Percentiles rank a stretch among this genome's conserved stretches.
Conservation (phyloP, 2,888 invertebrate genomes). For the Andrena hattorfiana region DNA sequence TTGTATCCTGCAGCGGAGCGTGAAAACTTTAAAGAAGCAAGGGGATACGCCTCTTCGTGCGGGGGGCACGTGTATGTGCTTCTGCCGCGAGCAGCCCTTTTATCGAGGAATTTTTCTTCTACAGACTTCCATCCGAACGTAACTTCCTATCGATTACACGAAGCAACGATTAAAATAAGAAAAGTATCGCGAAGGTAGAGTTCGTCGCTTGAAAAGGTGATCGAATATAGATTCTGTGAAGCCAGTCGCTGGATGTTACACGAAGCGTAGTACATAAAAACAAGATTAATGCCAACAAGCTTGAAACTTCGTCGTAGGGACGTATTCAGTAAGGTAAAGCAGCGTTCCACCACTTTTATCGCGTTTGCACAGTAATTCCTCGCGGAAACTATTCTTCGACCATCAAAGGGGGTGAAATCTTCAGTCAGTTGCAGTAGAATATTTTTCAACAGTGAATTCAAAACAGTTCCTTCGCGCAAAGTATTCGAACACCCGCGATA, state of each 20-base stretch:
- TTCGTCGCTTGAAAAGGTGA: neutral
- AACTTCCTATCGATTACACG: conserved; percentile 30
- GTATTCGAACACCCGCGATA: neutral
- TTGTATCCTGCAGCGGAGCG: conserved; percentile 7
- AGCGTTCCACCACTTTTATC: too few species aligned
- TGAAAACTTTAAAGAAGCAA: conserved; percentile 37
- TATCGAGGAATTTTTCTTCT: conserved; percentile 38
- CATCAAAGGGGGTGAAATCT: neutral
- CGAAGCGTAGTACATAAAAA: too few species aligned
- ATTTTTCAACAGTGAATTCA: neutral
- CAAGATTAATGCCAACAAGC: too few species aligned
- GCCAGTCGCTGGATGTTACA: neutral
- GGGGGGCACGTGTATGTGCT: conserved; percentile 20
- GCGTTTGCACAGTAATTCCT: neutral
- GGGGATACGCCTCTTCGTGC: conserved; percentile 17
- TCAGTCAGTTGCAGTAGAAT: neutral
- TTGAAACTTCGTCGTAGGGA: too few species aligned
- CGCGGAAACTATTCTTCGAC: neutral
- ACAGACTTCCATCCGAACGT: conserved; percentile 10
- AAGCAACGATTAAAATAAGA: neutral
- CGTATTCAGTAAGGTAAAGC: too few species aligned
- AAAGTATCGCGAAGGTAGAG: neutral
- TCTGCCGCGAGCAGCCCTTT: conserved; percentile 30
- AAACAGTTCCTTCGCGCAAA: neutral
- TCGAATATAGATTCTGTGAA: neutral